Evolutionary conservation across 64 coral and sea anemone species (phyloP).

Genomic region (Dendronephthya gigantea): DNA sequence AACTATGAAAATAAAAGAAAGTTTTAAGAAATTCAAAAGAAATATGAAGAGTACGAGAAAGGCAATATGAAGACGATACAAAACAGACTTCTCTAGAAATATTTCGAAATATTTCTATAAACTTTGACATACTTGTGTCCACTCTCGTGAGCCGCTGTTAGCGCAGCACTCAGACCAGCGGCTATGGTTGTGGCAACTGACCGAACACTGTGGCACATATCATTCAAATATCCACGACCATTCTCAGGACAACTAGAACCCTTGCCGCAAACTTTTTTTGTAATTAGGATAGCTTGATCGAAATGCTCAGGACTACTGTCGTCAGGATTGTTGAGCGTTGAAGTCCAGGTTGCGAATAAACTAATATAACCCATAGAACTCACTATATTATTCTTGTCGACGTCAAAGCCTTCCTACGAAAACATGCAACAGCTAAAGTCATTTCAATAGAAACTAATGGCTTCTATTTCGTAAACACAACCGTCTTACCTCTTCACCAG

Average conservation of each 20-base stretch:
- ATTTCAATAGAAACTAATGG: too few relatives aligned
- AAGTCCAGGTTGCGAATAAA: not conserved
- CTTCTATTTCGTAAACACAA: too few relatives aligned
- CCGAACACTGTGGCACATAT: not conserved
- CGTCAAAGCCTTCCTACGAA: not conserved
- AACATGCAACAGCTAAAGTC: not conserved
- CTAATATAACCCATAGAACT: not conserved
- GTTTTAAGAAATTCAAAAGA: not conserved
- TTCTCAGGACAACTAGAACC: not conserved
- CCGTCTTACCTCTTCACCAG: not conserved
- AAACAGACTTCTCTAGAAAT: too few relatives aligned
- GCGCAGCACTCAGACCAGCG: slow-evolving; percentile 28
- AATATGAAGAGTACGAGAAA: not conserved
- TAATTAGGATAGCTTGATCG: not conserved
- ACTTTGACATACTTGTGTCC: slow-evolving; percentile 45
- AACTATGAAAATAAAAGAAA: slow-evolving; percentile 20
- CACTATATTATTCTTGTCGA: not conserved
- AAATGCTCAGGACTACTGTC: not conserved
- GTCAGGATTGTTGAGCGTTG: not conserved
- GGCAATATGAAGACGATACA: too few relatives aligned
- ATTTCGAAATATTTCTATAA: not conserved
- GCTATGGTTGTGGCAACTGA: not conserved
- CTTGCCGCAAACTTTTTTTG: not conserved
- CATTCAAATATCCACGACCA: not conserved
- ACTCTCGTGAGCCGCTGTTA: slow-evolving; percentile 47